Evolutionary conservation across 2,888 invertebrate genomes (phyloP).

Genomic region (Drosophila borborema): DNA sequence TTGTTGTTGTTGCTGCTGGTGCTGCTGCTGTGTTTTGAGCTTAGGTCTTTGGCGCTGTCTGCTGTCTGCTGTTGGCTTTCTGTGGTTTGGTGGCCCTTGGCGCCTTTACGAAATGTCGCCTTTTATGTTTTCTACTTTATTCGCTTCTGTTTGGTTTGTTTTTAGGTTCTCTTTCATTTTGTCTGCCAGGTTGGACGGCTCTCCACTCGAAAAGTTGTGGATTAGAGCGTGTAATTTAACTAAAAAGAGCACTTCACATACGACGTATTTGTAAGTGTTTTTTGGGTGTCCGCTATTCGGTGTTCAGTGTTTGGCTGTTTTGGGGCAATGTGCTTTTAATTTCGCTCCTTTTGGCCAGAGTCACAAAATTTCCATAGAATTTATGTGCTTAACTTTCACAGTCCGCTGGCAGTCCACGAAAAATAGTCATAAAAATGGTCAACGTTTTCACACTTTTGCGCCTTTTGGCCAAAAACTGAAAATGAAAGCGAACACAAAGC

Average conservation of each 20-base stretch:
- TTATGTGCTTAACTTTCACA: constrained; percentile 79
- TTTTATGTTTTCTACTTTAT: constrained; percentile 65
- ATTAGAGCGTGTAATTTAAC: constrained; percentile 77
- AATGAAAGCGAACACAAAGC: constrained; percentile 54
- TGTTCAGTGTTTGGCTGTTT: constrained; percentile 12
- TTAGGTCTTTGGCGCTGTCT: constrained; percentile 69
- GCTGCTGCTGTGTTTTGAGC: constrained; percentile 27
- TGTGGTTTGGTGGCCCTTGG: constrained; percentile 55
- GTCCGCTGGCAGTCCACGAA: constrained; percentile 56
- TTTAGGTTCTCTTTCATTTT: constrained; percentile 26
- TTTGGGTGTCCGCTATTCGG: constrained; percentile 35
- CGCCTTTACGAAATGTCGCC: constrained; percentile 72
- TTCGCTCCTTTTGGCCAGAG: constrained; percentile 31
- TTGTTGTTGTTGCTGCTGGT: constrained; percentile 9
- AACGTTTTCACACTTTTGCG: constrained; percentile 77
- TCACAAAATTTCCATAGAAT: constrained; percentile 60
- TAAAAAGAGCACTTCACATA: constrained; percentile 68
- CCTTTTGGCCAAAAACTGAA: constrained; percentile 64
- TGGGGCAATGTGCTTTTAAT: constrained; percentile 73
- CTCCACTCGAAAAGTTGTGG: constrained; percentile 71
- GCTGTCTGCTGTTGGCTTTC: constrained; percentile 48
- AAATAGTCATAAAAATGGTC: constrained; percentile 73
- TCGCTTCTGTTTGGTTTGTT: constrained; percentile 34
- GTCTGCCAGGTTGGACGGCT: constrained; percentile 5
- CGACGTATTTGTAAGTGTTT: constrained; percentile 66